These are phyloP conservation scores for Crotophaga sulcirostris DNA, from an alignment of 2,113 vertebrate species.

Conservation along the genomic window DNA sequence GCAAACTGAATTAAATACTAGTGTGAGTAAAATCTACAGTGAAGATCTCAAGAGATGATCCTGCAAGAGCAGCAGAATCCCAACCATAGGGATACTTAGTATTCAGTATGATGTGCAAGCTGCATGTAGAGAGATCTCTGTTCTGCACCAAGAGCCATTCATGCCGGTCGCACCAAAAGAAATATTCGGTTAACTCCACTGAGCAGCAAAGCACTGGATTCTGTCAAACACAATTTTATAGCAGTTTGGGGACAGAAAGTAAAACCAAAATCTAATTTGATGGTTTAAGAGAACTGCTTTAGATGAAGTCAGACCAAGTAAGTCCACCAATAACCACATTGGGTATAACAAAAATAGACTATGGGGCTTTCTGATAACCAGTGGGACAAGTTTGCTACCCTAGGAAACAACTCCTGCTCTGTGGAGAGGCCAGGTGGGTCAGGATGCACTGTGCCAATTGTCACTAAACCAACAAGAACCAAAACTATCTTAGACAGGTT, in stretches of 20 bases:
- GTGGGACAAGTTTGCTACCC: background rate
- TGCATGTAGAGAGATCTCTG: background rate
- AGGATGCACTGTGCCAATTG: background rate
- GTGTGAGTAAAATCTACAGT: background rate
- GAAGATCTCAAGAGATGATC: background rate
- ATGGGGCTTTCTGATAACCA: background rate
- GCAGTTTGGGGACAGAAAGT: background rate
- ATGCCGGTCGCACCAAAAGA: background rate
- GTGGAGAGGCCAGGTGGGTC: background rate
- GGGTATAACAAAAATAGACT: background rate
- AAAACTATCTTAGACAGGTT: background rate
- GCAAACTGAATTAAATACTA: background rate
- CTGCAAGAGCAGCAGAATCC: background rate
- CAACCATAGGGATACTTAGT: background rate
- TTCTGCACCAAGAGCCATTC: background rate
- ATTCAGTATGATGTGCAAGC: background rate
- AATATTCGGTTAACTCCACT: background rate
- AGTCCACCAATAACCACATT: background rate
- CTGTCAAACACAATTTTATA: background rate
- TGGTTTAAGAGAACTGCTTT: background rate
- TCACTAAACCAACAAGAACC: background rate
- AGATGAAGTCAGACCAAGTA: background rate
- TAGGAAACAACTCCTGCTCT: background rate
- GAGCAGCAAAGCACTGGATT: background rate
- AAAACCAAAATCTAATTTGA: background rate